Conservation (phyloP, 2,888 invertebrate genomes). For the Catocala sponsa region DNA sequence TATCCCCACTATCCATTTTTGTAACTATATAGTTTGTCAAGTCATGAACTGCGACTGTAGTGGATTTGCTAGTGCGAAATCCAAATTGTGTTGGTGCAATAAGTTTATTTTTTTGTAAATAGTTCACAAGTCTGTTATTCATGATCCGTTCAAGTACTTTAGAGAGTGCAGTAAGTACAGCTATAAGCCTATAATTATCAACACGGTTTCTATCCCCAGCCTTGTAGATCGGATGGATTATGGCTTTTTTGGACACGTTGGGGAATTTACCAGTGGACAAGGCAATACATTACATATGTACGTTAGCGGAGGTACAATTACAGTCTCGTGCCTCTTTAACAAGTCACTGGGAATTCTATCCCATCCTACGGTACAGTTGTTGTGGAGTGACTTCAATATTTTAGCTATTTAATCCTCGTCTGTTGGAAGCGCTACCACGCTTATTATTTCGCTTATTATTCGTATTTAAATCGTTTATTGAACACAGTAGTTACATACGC, state of each 20-base stretch:
- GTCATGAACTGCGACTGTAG: constrained; percentile 8
- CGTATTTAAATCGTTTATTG: too few species aligned
- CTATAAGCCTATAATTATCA: constrained; percentile 38
- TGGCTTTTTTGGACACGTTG: constrained; percentile 24
- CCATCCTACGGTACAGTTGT: constrained; percentile 15
- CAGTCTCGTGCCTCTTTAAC: constrained; percentile 8
- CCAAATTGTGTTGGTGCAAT: constrained; percentile 14
- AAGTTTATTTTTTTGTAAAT: neutral
- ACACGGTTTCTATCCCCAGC: constrained; percentile 27
- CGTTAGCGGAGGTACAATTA: constrained; percentile 15
- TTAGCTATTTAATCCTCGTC: constrained; percentile 13
- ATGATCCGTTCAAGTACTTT: constrained; percentile 35
- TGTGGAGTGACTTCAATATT: constrained; percentile 9
- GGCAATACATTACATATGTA: constrained; percentile 18
- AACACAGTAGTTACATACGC: too few species aligned
- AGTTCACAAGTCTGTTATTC: constrained; percentile 17
- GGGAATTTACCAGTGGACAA: constrained; percentile 27
- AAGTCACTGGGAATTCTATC: constrained; percentile 15
- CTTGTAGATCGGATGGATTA: constrained; percentile 32
- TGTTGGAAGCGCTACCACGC: constrained; percentile 3
- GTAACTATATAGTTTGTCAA: too few species aligned
- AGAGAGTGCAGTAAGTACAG: constrained; percentile 26
- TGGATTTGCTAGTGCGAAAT: constrained; percentile 13
- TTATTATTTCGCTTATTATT: too few species aligned
- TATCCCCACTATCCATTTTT: constrained; percentile 11